phyloP scores from a whole-genome alignment of 2,113 vertebrate genomes.

The Dipodomys ordii region DNA sequence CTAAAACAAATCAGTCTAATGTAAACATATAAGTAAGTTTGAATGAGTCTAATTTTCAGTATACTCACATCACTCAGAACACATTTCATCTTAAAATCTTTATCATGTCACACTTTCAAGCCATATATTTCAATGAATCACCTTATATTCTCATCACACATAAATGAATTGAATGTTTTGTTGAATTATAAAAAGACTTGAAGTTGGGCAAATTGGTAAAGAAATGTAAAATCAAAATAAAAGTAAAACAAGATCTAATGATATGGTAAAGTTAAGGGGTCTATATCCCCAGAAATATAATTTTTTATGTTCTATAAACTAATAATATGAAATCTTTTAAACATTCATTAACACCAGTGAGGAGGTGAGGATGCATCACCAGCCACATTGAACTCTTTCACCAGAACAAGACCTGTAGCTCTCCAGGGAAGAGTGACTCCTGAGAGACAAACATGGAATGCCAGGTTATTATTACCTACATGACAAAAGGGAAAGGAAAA shows the following conservation, averaged over 20 bases:
- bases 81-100: conserved; percentile 22
- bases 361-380: background rate
- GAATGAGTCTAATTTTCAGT: conserved; percentile 8
- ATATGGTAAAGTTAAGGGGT: conserved; percentile 24
- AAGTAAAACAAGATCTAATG: background rate
- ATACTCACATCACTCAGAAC: background rate
- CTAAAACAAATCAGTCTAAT: conserved; percentile 33
- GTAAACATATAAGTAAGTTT: conserved; percentile 42
- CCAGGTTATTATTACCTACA: too few relatives aligned
- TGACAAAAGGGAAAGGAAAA: background rate
- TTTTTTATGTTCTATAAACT: background rate
- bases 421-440: background rate
- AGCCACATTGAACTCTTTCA: background rate
- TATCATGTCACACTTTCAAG: conserved; percentile 19
- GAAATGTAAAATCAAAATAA: background rate
- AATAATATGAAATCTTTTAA: conserved; percentile 20
- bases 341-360: background rate
- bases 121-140: background rate
- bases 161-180: background rate
- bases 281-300: background rate
- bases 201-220: background rate
- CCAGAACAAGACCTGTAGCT: background rate
- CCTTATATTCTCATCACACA: background rate
- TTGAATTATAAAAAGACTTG: conserved; percentile 1
- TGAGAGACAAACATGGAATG: background rate